A percentile compares a stretch with the other conserved stretches of the same genome.
phyloP scores from a whole-genome alignment of 2,888 invertebrate genomes.

The Lapara coniferarum region DNA sequence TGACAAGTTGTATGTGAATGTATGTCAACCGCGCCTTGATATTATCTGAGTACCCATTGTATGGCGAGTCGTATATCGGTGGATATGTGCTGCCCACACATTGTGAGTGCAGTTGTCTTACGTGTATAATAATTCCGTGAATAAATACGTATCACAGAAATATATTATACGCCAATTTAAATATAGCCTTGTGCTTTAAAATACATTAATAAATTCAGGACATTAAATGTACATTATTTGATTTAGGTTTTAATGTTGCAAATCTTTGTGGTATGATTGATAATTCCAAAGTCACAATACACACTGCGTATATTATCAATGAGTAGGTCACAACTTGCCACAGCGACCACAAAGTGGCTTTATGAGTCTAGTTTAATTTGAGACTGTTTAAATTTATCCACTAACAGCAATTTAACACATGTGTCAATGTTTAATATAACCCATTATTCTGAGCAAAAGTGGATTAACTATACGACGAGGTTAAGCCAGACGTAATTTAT shows the following conservation, averaged over 20 bases:
- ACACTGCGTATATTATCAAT: too few relatives aligned
- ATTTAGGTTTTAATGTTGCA: too few relatives aligned
- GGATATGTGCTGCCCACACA: neutral
- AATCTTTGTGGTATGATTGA: too few relatives aligned
- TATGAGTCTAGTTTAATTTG: too few relatives aligned
- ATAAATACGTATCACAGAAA: neutral
- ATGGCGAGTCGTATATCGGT: neutral
- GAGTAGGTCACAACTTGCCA: too few relatives aligned
- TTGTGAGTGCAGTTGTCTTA: neutral
- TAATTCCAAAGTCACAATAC: too few relatives aligned
- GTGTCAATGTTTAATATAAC: too few relatives aligned
- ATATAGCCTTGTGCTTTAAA: neutral
- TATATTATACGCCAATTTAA: neutral
- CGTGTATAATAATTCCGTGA: neutral
- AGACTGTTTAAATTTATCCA: too few relatives aligned
- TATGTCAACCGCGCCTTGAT: conserved; percentile 54
- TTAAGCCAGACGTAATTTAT: neutral
- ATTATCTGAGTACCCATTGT: conserved; percentile 42
- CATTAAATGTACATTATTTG: neutral
- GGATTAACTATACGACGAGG: neutral
- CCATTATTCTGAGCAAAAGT: too few relatives aligned
- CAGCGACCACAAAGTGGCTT: too few relatives aligned
- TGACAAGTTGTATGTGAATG: conserved; percentile 40
- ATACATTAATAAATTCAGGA: neutral
- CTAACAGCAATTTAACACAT: too few relatives aligned